phyloP scores from a whole-genome alignment of 2,888 invertebrate species.

The Mechanitis mazaeus region DNA sequence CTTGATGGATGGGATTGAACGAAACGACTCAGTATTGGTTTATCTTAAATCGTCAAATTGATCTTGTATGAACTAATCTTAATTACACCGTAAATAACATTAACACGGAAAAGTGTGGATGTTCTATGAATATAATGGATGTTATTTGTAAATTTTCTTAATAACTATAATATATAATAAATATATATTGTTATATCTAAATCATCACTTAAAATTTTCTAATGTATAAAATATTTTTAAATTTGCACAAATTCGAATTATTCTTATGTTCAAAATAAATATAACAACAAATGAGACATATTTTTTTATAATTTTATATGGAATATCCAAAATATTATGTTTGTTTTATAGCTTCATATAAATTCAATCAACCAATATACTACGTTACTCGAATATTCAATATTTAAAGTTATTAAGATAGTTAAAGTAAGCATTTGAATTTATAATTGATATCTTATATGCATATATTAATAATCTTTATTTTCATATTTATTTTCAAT shows the following conservation, averaged over 20 bases:
- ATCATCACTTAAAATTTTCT: too few relatives aligned
- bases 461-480: too few relatives aligned
- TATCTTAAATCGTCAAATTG: slow-evolving; percentile 56
- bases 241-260: too few relatives aligned
- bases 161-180: too few relatives aligned
- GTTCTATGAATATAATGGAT: not conserved
- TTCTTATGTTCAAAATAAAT: too few relatives aligned
- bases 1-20: slow-evolving; percentile 43
- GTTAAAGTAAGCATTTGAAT: not conserved
- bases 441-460: not conserved
- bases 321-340: slow-evolving; percentile 10
- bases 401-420: slow-evolving; percentile 5
- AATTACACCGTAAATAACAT: slow-evolving; percentile 26
- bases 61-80: slow-evolving; percentile 55
- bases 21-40: slow-evolving; percentile 50
- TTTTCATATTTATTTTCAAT: too few relatives aligned
- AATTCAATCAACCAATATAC: slow-evolving; percentile 23
- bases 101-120: slow-evolving; percentile 14
- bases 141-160: not conserved
- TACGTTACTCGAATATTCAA: slow-evolving; percentile 20
- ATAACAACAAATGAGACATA: too few relatives aligned
- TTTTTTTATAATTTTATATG: not conserved
- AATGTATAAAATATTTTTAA: too few relatives aligned
- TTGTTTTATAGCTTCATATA: slow-evolving; percentile 7
- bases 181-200: too few relatives aligned